These are phyloP conservation scores for Microcebus ravelobensis DNA, from an alignment of 2,113 vertebrate genomes.

Conservation along the genomic window DNA sequence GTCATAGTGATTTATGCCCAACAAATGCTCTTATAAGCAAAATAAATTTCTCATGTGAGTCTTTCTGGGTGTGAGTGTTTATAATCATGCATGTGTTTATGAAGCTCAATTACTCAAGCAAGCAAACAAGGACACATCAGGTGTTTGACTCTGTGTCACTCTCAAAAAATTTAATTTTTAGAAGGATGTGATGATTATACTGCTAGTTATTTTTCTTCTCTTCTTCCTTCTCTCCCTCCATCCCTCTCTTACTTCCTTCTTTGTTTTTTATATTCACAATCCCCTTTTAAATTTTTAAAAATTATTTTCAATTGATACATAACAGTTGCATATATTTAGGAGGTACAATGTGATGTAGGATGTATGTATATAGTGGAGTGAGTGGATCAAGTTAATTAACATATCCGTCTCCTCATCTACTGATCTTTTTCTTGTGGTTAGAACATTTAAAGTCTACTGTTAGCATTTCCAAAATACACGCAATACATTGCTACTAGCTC, in stretches of 20 bases:
- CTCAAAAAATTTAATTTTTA: background rate
- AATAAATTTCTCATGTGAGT: background rate
- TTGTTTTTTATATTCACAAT: background rate
- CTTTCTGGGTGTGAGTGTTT: background rate
- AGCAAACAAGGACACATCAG: rapidly evolving
- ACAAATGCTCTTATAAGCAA: background rate
- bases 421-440: background rate
- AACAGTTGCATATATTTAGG: rapidly evolving
- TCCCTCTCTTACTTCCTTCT: background rate
- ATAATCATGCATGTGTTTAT: background rate
- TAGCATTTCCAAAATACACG: rapidly evolving
- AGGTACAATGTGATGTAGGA: background rate
- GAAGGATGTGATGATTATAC: rapidly evolving
- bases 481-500: rapidly evolving
- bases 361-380: rapidly evolving
- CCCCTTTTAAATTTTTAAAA: background rate
- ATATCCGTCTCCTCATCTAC: background rate
- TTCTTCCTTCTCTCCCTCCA: background rate
- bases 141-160: rapidly evolving
- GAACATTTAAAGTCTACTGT: background rate
- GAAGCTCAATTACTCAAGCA: background rate
- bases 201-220: no score
- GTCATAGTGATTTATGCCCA: background rate
- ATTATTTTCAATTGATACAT: background rate
- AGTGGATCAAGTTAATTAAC: background rate